phyloP scores from a whole-genome alignment of 2,113 vertebrate genomes.

The Misgurnus anguillicaudatus region DNA sequence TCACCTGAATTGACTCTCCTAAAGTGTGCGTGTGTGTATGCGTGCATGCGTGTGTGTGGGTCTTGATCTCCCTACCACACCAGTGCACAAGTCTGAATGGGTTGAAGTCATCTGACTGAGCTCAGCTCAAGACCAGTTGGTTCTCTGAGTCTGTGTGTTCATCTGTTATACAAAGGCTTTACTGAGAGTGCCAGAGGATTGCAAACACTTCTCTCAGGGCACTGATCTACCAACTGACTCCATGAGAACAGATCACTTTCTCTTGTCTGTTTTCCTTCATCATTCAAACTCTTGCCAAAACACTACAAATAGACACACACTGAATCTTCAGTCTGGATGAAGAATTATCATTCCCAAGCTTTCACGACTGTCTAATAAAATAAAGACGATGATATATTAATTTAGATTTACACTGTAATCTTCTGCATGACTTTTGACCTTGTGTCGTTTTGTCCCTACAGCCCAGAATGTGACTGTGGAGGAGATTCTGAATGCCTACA shows the following conservation, averaged over 20 bases:
- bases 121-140: not conserved
- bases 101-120: constrained; percentile 22
- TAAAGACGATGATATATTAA: not conserved
- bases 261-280: not conserved
- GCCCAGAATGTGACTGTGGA: constrained; percentile 94
- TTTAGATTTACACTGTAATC: not conserved
- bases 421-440: constrained; percentile 33
- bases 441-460: constrained; percentile 66
- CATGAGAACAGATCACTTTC: not conserved
- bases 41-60: not conserved
- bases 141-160: not conserved
- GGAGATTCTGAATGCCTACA: constrained; percentile 85
- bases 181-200: not conserved
- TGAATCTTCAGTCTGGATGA: not conserved
- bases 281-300: not conserved
- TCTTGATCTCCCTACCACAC: not conserved
- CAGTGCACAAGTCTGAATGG: constrained; percentile 5
- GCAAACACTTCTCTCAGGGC: not conserved
- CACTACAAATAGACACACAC: not conserved
- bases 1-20: no score
- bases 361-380: not conserved
- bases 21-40: not conserved
- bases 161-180: not conserved
- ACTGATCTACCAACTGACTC: not conserved
- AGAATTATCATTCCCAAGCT: not conserved